Conservation (phyloP, 2,113 vertebrate genomes). For the Vulpes lagopus region DNA sequence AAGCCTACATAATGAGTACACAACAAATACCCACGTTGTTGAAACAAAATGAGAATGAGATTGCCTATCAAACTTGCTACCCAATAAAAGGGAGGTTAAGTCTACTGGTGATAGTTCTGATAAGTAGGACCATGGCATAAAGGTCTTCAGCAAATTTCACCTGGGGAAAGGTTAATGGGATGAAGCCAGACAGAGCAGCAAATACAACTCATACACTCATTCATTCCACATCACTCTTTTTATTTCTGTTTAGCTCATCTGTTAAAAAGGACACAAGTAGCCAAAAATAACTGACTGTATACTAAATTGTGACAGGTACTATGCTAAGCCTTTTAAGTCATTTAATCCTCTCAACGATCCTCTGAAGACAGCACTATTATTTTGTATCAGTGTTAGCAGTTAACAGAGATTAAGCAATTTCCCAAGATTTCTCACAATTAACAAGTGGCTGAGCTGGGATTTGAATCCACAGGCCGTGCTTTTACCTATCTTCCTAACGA, state of each 20-base stretch:
- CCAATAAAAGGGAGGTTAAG: background rate
- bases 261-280: background rate
- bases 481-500: background rate
- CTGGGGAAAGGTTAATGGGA: constrained; percentile 32
- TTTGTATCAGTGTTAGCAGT: background rate
- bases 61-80: constrained; percentile 61
- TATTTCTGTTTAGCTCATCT: constrained; percentile 3
- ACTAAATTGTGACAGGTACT: background rate
- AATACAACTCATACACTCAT: background rate
- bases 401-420: background rate
- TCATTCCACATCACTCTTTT: background rate
- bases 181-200: constrained; percentile 16
- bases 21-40: constrained; percentile 39
- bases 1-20: constrained; percentile 53
- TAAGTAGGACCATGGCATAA: constrained; percentile 1
- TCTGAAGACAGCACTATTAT: background rate
- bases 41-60: constrained; percentile 60
- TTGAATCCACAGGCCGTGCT: background rate
- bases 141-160: constrained; percentile 20
- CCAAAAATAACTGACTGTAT: background rate
- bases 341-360: background rate
- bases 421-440: background rate
- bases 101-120: constrained; percentile 27
- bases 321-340: background rate
- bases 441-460: background rate